Percentiles rank a stretch among this genome's conserved stretches.
Evolutionary conservation across 2,113 vertebrate species (phyloP).

Genomic region (Apodemus speciosus): DNA sequence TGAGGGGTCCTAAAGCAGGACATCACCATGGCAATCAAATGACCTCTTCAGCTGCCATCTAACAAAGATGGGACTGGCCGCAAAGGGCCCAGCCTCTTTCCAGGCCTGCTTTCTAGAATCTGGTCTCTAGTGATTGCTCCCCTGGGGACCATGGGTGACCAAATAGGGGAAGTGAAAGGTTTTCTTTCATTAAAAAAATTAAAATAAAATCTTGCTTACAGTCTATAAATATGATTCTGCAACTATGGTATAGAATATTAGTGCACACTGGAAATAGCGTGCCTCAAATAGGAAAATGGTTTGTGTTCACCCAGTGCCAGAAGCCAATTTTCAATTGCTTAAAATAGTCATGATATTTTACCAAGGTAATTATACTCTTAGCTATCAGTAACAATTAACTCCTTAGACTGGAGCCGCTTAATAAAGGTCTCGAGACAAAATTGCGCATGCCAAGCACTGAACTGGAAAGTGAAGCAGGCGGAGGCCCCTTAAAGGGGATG

Average conservation of each 20-base stretch:
- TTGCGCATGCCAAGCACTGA: conserved; percentile 75
- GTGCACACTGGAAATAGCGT: conserved; percentile 68
- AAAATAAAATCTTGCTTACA: neutral
- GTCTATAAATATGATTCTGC: conserved; percentile 59
- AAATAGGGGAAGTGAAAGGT: neutral
- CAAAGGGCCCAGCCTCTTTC: too few relatives aligned
- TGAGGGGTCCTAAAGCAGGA: neutral
- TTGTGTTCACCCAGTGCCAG: conserved; percentile 82
- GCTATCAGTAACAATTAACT: conserved; percentile 90
- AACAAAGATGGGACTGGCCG: neutral
- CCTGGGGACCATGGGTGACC: rapidly evolving
- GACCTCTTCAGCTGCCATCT: neutral
- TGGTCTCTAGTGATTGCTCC: neutral
- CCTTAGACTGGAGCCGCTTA: conserved; percentile 82
- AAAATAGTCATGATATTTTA: conserved; percentile 90
- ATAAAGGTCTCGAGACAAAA: conserved; percentile 87
- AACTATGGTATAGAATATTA: conserved; percentile 60
- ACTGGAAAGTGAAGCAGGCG: conserved; percentile 85
- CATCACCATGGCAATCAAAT: neutral
- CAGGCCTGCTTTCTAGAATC: neutral
- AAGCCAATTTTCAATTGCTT: conserved; percentile 88
- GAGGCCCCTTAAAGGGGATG: conserved; percentile 67
- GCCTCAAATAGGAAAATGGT: conserved; percentile 80
- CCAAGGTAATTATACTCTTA: conserved; percentile 88
- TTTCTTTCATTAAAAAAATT: neutral